These are phyloP conservation scores for Sternarchorhynchus goeldii DNA, from an alignment of 2,797 vertebrate species.

Conservation along the genomic window DNA sequence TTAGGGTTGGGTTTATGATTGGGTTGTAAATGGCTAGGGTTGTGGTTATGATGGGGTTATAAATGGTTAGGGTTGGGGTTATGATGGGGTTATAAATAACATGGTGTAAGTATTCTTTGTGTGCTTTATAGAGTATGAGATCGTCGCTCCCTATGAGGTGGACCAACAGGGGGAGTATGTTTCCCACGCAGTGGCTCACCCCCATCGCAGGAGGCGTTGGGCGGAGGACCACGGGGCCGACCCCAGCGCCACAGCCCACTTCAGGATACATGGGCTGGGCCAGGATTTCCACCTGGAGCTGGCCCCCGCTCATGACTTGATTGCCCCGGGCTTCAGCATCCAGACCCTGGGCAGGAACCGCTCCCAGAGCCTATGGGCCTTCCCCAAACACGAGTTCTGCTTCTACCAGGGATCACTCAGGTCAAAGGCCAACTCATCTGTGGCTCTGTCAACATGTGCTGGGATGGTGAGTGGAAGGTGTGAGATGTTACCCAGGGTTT, in stretches of 20 bases:
- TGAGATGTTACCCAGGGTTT: background rate
- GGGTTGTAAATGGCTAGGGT: too few species aligned
- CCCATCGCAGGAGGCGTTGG: conserved; percentile 72
- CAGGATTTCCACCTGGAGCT: conserved; percentile 86
- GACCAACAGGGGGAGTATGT: conserved; percentile 76
- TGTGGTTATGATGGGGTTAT: too few species aligned
- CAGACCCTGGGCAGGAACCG: conserved; percentile 81
- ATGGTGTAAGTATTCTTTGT: background rate
- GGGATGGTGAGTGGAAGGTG: conserved; percentile 84
- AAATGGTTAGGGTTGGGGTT: too few species aligned
- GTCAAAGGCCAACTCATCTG: conserved; percentile 79
- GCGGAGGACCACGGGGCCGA: conserved; percentile 22
- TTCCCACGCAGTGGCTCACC: conserved; percentile 79
- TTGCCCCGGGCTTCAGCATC: conserved; percentile 82
- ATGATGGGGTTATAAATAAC: background rate
- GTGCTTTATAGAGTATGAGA: conserved; percentile 79
- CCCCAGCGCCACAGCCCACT: conserved; percentile 66
- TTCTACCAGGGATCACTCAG: conserved; percentile 87
- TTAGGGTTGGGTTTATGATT: too few species aligned
- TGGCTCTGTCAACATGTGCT: conserved; percentile 86
- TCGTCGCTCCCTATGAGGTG: conserved; percentile 85
- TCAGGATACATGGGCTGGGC: conserved; percentile 78
- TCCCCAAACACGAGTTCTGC: conserved; percentile 79
- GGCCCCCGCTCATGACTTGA: conserved; percentile 68
- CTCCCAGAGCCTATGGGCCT: conserved; percentile 74